Evolutionary conservation across 2,797 vertebrate species (phyloP), one percentile per base, ranked within the genome.

Genomic region (Antennarius maculatus): DNA sequence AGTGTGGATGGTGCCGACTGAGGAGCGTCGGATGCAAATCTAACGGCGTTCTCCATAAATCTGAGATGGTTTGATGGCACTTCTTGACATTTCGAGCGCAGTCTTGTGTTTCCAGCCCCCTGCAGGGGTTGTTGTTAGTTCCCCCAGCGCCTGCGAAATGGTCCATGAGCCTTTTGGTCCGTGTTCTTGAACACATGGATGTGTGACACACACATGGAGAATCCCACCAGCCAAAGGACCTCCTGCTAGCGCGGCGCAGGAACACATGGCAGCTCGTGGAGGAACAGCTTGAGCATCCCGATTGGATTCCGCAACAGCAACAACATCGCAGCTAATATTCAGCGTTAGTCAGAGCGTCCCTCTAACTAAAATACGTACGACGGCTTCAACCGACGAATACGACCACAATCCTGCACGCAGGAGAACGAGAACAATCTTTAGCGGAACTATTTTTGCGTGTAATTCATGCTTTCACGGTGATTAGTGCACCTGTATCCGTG

Each of bases 71-170:
- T 41, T 17, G 6, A 57, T 63, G 54, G 71, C 57, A 62, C 56
- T 59, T 75, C 52, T 39, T 91, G 88, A 89, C 89, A 91, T 81
- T 91, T 89, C 88, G 76, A 87, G 88, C 85, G 68, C 88, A 89
- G 83, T 71, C 69, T 66, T 81, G 58, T 83, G 77, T 85, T 82
- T 84, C 74, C 55, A 53, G 80, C 81, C 57, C 75, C 82, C 83
- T 83, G 80, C 39, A 2, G 83, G 85, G 83, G 23, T 81, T 71
- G 84, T 82, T 87, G 86, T 89, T 85, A 84, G 89, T 85, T 86
- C 71, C 74, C 58, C 81, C 61, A 81, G 71, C 77, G 64, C 49
- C 53, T 17, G 17, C 31, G 61, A 54, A 64, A 69, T 39, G 50
- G 47, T 8, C 10, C 3, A 13, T 9, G 39, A 41, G 39, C 12